These are phyloP conservation scores for Thermophis baileyi DNA, from an alignment of 2,113 vertebrate genomes.

Conservation along the genomic window DNA sequence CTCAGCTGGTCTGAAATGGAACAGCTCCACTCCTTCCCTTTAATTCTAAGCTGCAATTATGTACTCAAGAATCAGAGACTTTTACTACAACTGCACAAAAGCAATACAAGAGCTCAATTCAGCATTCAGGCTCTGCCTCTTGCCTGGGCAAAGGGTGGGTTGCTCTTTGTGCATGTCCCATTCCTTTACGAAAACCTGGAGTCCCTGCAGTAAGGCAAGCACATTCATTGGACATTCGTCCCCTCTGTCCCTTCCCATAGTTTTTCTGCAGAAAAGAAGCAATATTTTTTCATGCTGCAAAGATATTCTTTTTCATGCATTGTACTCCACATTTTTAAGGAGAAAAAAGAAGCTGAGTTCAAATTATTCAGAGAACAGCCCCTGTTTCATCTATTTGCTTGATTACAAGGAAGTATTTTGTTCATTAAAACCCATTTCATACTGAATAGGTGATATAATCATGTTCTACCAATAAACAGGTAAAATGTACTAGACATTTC, in stretches of 20 bases:
- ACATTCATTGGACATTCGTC: conserved; percentile 37
- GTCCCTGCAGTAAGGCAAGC: conserved; percentile 36
- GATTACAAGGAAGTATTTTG: conserved; percentile 53
- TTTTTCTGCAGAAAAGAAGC: conserved; percentile 46
- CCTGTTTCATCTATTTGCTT: conserved; percentile 51
- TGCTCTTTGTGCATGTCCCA: conserved; percentile 5
- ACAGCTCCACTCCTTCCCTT: neutral
- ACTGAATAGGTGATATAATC: conserved; percentile 37
- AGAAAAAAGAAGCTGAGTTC: conserved; percentile 34
- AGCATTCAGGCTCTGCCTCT: neutral
- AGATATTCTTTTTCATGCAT: conserved; percentile 46
- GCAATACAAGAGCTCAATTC: conserved; percentile 4
- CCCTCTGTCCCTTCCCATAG: conserved; percentile 31
- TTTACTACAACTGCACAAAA: neutral
- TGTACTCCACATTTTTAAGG: conserved; percentile 16
- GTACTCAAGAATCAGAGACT: conserved; percentile 17
- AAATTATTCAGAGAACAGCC: conserved; percentile 59
- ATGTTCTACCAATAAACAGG: conserved; percentile 23
- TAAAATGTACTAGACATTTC: conserved; percentile 34
- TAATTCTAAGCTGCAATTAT: conserved; percentile 8
- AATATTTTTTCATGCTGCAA: conserved; percentile 46
- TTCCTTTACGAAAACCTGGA: conserved; percentile 42
- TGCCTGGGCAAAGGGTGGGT: neutral
- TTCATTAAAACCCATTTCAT: conserved; percentile 45
- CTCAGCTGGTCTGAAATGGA: neutral